A percentile compares a stretch with the other conserved stretches of the same genome.
phyloP scores from a whole-genome alignment of 2,888 invertebrate species.

The Petrolisthes manimaculis region DNA sequence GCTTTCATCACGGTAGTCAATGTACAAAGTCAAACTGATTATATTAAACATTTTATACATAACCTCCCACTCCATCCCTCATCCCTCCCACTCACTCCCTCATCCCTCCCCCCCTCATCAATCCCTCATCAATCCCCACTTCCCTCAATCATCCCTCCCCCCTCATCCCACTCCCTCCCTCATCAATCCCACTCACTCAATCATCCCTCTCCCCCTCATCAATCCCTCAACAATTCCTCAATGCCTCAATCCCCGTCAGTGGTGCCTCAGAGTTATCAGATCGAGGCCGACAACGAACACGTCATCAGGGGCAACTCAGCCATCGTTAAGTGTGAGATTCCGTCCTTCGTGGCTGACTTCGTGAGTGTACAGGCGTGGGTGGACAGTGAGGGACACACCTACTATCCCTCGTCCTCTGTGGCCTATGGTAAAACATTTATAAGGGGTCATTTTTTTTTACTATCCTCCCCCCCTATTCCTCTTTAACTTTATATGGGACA shows the following conservation, averaged over 20 bases:
- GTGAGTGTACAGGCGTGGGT: constrained; percentile 88
- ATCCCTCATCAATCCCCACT: background rate
- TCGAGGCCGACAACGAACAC: constrained; percentile 93
- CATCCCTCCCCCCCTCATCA: background rate
- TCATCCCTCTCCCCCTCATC: background rate
- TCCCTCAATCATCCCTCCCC: background rate
- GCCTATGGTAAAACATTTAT: too few species aligned
- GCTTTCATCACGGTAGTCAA: too few species aligned
- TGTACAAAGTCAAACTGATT: too few species aligned
- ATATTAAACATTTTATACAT: too few species aligned
- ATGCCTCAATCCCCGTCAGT: too few species aligned
- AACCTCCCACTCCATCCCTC: too few species aligned
- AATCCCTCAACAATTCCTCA: background rate
- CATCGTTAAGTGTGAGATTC: constrained; percentile 93
- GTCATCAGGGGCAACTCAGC: constrained; percentile 92
- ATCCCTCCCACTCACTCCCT: too few species aligned
- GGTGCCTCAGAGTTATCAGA: constrained; percentile 89
- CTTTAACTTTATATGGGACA: constrained; percentile 73
- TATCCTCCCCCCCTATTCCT: background rate
- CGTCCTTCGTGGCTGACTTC: constrained; percentile 93
- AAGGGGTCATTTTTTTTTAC: too few species aligned
- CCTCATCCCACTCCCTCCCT: background rate
- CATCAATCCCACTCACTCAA: background rate
- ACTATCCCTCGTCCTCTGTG: too few species aligned
- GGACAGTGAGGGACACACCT: constrained; percentile 82